phyloP scores from a whole-genome alignment of 1,140 invertebrate genomes.

The Procambarus clarkii region DNA sequence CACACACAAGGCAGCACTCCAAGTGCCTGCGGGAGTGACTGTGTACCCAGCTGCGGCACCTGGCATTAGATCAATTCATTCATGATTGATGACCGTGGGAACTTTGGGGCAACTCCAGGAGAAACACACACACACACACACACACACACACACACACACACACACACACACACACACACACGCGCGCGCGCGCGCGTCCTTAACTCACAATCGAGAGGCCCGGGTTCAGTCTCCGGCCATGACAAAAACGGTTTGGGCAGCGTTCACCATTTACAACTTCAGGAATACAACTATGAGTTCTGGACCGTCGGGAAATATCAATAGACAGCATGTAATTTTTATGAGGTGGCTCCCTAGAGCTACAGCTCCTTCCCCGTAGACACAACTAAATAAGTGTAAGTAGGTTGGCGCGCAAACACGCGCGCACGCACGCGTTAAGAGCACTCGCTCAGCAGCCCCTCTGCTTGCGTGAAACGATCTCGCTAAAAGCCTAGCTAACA shows the following conservation, averaged over 20 bases:
- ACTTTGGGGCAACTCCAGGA: neutral
- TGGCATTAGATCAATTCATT: neutral
- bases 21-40: neutral
- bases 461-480: neutral
- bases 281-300: too few species aligned
- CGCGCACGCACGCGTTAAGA: neutral
- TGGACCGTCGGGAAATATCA: too few species aligned
- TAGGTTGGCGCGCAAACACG: neutral
- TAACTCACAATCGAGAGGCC: too few species aligned
- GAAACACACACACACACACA: neutral
- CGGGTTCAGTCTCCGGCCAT: too few species aligned
- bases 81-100: constrained; percentile 2
- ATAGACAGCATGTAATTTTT: too few species aligned
- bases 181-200: too few species aligned
- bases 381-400: too few species aligned
- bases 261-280: too few species aligned
- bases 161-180: neutral
- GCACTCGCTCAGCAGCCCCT: neutral
- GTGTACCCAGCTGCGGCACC: neutral
- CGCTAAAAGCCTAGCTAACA: neutral
- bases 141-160: constrained; percentile 5
- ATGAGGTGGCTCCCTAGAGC: too few species aligned
- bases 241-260: too few species aligned
- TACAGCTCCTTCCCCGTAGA: too few species aligned
- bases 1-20: too few species aligned